Conservation (phyloP, 2,888 invertebrate species). For the Rhingia campestris region DNA sequence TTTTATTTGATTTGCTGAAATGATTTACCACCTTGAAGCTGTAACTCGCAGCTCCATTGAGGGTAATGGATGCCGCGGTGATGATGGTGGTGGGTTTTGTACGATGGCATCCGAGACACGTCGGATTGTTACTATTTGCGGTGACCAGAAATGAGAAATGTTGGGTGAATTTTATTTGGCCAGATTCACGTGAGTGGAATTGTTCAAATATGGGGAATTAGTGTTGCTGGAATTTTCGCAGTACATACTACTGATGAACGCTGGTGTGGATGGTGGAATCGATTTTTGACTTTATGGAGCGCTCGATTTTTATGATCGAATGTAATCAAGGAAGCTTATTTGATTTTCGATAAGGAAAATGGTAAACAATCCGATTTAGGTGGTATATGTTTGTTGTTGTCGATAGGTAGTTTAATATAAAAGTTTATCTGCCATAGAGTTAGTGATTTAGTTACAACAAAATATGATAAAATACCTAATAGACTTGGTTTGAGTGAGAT, state of each 20-base stretch:
- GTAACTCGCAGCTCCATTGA: not conserved
- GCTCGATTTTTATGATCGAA: not conserved
- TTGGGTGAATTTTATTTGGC: constrained; percentile 46
- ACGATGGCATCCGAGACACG: constrained; percentile 18
- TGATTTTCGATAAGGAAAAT: not conserved
- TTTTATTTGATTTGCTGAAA: not conserved
- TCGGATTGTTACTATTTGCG: constrained; percentile 24
- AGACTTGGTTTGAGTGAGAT: too few species aligned
- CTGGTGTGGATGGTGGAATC: not conserved
- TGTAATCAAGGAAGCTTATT: constrained; percentile 29
- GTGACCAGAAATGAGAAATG: constrained; percentile 26
- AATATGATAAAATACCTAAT: too few species aligned
- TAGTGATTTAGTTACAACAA: too few species aligned
- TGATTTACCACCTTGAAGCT: not conserved
- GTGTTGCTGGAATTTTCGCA: constrained; percentile 30
- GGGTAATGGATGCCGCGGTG: not conserved
- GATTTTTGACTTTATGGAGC: constrained; percentile 26
- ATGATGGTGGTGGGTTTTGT: not conserved
- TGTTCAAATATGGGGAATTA: constrained; percentile 42
- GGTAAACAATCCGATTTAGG: constrained; percentile 6
- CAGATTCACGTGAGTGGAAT: constrained; percentile 56
- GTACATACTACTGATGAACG: not conserved
- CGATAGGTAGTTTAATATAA: too few species aligned
- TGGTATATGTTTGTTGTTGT: not conserved
- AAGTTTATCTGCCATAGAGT: too few species aligned